Conservation (phyloP, 2,113 vertebrate species). For the Nyctibius bracteatus region DNA sequence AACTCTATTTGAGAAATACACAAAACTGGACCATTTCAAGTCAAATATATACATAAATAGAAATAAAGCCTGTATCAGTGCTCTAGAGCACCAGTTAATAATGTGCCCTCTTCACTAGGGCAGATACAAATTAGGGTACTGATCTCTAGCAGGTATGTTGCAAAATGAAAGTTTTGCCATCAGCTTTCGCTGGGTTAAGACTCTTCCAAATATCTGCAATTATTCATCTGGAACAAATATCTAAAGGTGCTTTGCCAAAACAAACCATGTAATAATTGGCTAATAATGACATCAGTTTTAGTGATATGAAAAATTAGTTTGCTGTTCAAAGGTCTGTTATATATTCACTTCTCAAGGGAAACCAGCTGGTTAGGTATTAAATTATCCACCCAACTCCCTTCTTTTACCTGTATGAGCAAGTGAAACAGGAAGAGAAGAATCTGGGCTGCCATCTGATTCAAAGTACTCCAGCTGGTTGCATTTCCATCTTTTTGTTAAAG, state of each 20-base stretch:
- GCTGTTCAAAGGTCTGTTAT: not conserved
- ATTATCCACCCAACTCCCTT: not conserved
- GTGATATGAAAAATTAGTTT: not conserved
- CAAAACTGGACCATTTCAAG: not conserved
- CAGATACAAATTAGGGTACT: not conserved
- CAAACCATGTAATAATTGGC: not conserved
- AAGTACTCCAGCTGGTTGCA: not conserved
- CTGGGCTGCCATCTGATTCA: not conserved
- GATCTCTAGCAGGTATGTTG: not conserved
- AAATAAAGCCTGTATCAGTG: rapidly evolving
- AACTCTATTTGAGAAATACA: not conserved
- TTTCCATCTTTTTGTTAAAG: not conserved
- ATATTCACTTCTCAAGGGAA: not conserved
- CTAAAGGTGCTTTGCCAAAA: not conserved
- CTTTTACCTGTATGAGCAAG: not conserved
- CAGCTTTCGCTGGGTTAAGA: not conserved
- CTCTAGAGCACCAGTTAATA: not conserved
- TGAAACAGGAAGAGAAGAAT: not conserved
- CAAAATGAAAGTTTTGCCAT: not conserved
- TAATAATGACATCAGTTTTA: not conserved
- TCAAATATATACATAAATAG: not conserved
- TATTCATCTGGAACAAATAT: not conserved
- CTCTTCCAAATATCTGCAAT: not conserved
- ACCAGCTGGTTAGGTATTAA: not conserved
- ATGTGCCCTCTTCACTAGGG: not conserved